phyloP scores from a whole-genome alignment of 2,888 invertebrate genomes.

The Schrankia costaestrigalis region DNA sequence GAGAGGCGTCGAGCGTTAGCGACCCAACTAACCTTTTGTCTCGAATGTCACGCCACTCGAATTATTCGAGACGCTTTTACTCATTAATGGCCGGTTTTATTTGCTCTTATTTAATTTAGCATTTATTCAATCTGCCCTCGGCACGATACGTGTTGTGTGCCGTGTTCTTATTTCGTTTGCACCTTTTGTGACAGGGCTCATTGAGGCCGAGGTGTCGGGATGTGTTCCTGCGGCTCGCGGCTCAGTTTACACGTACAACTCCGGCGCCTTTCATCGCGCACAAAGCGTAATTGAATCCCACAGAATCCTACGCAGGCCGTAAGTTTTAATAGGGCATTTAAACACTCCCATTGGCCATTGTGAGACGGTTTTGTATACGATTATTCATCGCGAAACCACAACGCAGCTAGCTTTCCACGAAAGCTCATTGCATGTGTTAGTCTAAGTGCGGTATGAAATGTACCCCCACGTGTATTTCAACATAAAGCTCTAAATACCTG shows the following conservation, averaged over 20 bases:
- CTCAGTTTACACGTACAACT: constrained; percentile 74
- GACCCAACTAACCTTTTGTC: constrained; percentile 53
- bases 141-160: constrained; percentile 65
- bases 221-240: constrained; percentile 68
- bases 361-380: constrained; percentile 74
- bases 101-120: constrained; percentile 80
- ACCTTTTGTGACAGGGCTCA: constrained; percentile 78
- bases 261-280: constrained; percentile 76
- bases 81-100: constrained; percentile 75
- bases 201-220: constrained; percentile 79
- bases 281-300: constrained; percentile 81
- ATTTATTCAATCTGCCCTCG: constrained; percentile 78
- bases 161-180: constrained; percentile 68
- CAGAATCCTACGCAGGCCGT: constrained; percentile 77
- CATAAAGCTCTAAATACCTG: constrained; percentile 45
- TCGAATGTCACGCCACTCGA: constrained; percentile 60
- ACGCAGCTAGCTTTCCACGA: constrained; percentile 66
- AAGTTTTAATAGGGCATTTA: constrained; percentile 81
- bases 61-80: constrained; percentile 68
- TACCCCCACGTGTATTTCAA: constrained; percentile 52
- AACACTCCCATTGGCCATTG: constrained; percentile 80
- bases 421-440: constrained; percentile 59
- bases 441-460: constrained; percentile 52
- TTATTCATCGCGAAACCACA: constrained; percentile 74
- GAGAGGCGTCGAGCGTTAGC: constrained; percentile 21